Evolutionary conservation across 2,113 vertebrate species (phyloP), one percentile per base, ranked within the genome.

Genomic region (Serilophus lunatus): DNA sequence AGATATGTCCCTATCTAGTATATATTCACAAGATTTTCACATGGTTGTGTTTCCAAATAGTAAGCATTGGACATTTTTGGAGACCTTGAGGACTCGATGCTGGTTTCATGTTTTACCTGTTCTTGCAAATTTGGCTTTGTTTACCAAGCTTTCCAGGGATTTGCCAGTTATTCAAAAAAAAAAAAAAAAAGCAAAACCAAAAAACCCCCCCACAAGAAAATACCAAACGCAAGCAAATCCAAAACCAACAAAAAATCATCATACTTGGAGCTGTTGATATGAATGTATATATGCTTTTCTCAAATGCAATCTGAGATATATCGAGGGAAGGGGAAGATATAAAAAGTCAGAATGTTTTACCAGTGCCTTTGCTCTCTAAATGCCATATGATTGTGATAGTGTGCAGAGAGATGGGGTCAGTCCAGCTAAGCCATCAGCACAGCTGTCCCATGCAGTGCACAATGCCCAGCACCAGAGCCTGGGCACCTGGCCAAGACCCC

Each of bases 381-480:
- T 9, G 7, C 12, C 8, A 3, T 18, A 1, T 2, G 42, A 3
- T 3, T 16, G 14, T 2, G 47, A 16, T 1, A 14, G 16, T 1
- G 14, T 19, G 18, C 10, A 63, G 15, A 28, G 16, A 35, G 29
- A 33, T 12, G 5, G 18, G 42, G 4, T 24, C 3, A 13, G 8
- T 18, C 25, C 1, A 3, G 36, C 1, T 44, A 53, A 61, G 65
- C 29, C 3, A 0, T 11, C 33, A 18, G 40, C 24, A 4, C 33
- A 2, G 26, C 28, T 24, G n/a, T 24, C 17, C 23, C 3, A 3
- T 33, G 2, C 50, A 5, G 29, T 0, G 7, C 8, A 1, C 36
- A 3, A 14, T 9, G 49, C 23, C 54, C 60, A 36, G 35, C 19
- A 28, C 28, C 5, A 4, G 16, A 10, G 26, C 54, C 14, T 3